Conservation (phyloP, 2,797 vertebrate species). For the Falco cherrug region DNA sequence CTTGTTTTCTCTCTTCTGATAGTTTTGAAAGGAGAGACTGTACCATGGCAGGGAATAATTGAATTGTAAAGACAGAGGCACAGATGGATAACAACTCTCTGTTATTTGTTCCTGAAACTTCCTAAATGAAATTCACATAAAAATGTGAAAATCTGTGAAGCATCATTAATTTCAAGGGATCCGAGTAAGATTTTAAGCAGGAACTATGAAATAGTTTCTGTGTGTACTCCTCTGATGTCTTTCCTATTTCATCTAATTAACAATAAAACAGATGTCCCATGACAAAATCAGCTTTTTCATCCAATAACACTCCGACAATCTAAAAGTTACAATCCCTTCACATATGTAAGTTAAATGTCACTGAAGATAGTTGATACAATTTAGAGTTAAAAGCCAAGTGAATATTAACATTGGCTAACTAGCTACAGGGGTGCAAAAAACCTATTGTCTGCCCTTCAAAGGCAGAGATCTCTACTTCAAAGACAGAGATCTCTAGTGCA, state of each 20-base stretch:
- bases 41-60: constrained; percentile 61
- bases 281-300: constrained; percentile 73
- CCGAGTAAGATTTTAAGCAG: constrained; percentile 65
- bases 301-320: constrained; percentile 73
- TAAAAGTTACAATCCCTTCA: constrained; percentile 76
- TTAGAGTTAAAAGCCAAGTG: constrained; percentile 73
- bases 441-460: neutral
- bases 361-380: constrained; percentile 71
- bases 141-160: constrained; percentile 70
- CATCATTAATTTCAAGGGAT: constrained; percentile 71
- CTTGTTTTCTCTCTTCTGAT: constrained; percentile 26
- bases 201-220: constrained; percentile 70
- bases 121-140: constrained; percentile 69
- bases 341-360: constrained; percentile 79
- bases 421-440: constrained; percentile 25
- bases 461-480: neutral
- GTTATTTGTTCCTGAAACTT: constrained; percentile 72
- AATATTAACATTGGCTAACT: constrained; percentile 70
- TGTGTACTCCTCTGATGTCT: constrained; percentile 69
- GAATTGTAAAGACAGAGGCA: constrained; percentile 66
- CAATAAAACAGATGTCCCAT: constrained; percentile 78
- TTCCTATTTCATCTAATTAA: constrained; percentile 77
- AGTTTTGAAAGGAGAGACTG: constrained; percentile 47
- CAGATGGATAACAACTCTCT: constrained; percentile 73
- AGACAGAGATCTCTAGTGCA: neutral